Base-by-base conservation (phyloP, 1,140 invertebrate genomes). In the Lysiphlebus fabarum region DNA sequence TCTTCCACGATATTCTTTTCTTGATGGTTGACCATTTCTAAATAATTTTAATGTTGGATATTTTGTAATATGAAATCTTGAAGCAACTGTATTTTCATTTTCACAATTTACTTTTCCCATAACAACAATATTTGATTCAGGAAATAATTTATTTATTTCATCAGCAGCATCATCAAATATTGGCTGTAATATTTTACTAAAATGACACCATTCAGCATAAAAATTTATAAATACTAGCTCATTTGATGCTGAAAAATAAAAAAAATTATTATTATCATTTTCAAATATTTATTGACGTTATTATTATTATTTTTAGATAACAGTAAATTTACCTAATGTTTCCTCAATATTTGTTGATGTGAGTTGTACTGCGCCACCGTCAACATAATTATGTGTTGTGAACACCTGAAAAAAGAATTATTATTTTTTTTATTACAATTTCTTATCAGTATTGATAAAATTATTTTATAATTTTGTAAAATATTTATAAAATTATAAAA, bases 31-130 rank as follows among this genome's bases (percentile, higher is more conserved):
- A 1, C 97, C 97, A 86, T 96, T 96, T 37, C 93, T 85, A 69
- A 99, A 91, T 14, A 99, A 78, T 81, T 99, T 99, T 40, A 99
- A 77, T 11, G 98, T 99, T 26, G 98, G 98, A 82, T 99, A 99
- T 82, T 99, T 99, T 11, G 87, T 91, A 47, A 99, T 97, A 69
- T 98, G 93, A 79, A 96, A 99, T 65, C 91, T 85, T 8, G 87
- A 86, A 7, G 95, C 92, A 51, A 99, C 83, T 51, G 84, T 79
- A 91, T 89, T 86, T 82, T 99, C 91, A 70, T 83, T 84, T 77
- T 99, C 97, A 83, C 96, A 98, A 76, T 99, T 95, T 6, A 99
- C 93, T 85, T 96, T 96, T 42, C 89, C 96, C 82, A 99, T 90
- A 8, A 96, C 89, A 17, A 98, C 91, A 78, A 86, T 89, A 6